A percentile compares a stretch with the other conserved stretches of the same genome.
phyloP scores from a whole-genome alignment of 2,888 invertebrate genomes.

The Sturmia bella region DNA sequence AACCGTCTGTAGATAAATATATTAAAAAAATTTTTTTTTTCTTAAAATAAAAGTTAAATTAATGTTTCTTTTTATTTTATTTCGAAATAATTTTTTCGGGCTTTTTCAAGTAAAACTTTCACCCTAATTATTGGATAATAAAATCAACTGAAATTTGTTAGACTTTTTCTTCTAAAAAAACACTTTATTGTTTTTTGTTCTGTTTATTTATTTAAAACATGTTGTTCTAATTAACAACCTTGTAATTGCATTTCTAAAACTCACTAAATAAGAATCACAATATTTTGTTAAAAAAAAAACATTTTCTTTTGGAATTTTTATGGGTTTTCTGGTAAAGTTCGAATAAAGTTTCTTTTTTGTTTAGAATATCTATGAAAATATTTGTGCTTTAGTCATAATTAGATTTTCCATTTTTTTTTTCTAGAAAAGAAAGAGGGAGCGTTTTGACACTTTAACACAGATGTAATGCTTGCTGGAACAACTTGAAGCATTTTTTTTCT shows the following conservation, averaged over 20 bases:
- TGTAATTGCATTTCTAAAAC: background rate
- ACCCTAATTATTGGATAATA: no score
- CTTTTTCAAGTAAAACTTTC: no score
- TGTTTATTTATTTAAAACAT: background rate
- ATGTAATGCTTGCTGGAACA: conserved; percentile 45
- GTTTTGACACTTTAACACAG: conserved; percentile 53
- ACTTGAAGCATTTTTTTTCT: conserved; percentile 23
- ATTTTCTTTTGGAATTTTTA: background rate
- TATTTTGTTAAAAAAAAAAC: background rate
- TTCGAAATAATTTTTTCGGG: no score
- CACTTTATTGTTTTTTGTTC: no score
- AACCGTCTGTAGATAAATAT: no score
- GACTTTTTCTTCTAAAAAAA: no score
- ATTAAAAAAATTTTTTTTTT: no score
- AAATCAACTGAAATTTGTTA: no score
- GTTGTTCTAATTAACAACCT: conserved; percentile 5
- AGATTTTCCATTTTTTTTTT: background rate
- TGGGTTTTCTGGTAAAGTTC: background rate
- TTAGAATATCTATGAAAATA: conserved; percentile 5
- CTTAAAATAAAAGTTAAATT: no score
- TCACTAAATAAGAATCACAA: no score
- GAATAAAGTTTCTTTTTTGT: background rate
- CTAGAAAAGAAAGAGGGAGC: background rate
- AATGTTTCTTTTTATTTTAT: no score
- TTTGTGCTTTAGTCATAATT: background rate